Evolutionary conservation across 2,888 invertebrate genomes (phyloP).

Genomic region (Chrysina gloriosa): DNA sequence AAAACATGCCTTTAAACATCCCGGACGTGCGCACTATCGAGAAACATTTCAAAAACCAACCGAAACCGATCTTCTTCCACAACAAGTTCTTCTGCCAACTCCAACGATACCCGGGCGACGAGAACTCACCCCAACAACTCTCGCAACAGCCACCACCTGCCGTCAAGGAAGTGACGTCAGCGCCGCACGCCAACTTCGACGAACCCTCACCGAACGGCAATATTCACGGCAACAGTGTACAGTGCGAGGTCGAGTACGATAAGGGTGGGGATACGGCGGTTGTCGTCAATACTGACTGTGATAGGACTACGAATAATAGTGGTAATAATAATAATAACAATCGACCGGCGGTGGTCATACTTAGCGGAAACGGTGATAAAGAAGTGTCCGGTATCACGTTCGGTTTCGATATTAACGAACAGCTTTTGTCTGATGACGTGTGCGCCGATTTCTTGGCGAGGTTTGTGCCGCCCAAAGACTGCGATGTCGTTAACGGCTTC

Average conservation of each 20-base stretch:
- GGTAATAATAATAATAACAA: slow-evolving; percentile 49
- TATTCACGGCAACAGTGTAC: slow-evolving; percentile 12
- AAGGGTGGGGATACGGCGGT: slow-evolving; percentile 31
- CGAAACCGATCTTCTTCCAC: slow-evolving; percentile 28
- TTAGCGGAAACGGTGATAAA: slow-evolving; percentile 71
- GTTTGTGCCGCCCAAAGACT: slow-evolving; percentile 61
- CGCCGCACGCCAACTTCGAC: background rate
- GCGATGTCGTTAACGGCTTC: slow-evolving; percentile 64
- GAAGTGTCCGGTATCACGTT: slow-evolving; percentile 81
- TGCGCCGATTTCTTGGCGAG: slow-evolving; percentile 66
- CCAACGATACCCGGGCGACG: slow-evolving; percentile 14
- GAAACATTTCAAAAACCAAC: slow-evolving; percentile 64
- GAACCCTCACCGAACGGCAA: background rate
- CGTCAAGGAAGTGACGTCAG: background rate
- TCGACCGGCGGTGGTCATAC: slow-evolving; percentile 80
- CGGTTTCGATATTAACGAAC: slow-evolving; percentile 83
- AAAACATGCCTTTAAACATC: slow-evolving; percentile 60
- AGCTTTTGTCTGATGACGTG: slow-evolving; percentile 69
- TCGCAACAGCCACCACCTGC: background rate
- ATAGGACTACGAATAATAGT: slow-evolving; percentile 35
- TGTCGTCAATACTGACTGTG: slow-evolving; percentile 21
- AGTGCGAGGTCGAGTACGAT: slow-evolving; percentile 26
- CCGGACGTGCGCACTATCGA: slow-evolving; percentile 67
- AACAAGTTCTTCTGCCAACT: slow-evolving; percentile 16
- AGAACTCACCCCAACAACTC: background rate